Percentiles rank a stretch among this genome's conserved stretches.
Conservation (phyloP, 2,797 vertebrate genomes). For the Bradypus variegatus region DNA sequence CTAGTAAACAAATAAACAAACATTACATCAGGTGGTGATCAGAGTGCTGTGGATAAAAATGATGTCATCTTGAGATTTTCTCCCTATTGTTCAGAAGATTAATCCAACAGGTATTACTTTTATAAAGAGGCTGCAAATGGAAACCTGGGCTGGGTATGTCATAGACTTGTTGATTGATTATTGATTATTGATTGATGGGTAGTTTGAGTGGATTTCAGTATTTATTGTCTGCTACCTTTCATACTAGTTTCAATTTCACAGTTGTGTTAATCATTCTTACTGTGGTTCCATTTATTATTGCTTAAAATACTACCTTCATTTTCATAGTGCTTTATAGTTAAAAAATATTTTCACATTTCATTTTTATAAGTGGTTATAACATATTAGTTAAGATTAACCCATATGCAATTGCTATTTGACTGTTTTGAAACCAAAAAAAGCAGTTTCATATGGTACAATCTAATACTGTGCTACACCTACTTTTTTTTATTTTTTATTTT, state of each 20-base stretch:
- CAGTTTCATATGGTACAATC: no score
- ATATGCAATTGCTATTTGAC: no score
- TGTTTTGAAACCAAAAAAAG: no score
- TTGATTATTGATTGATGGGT: not conserved
- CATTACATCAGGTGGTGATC: not conserved
- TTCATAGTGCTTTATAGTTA: not conserved
- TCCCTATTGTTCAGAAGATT: not conserved
- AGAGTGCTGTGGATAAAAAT: not conserved
- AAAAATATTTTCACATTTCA: not conserved
- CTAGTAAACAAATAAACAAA: no score
- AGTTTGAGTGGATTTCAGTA: not conserved
- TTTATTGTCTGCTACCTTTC: conserved; percentile 18
- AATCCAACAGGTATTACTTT: not conserved
- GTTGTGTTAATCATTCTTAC: not conserved
- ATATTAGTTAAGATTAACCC: no score
- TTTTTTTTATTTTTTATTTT: no score
- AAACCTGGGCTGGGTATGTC: not conserved
- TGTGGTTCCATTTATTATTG: not conserved
- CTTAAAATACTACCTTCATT: not conserved
- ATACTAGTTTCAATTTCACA: not conserved
- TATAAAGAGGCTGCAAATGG: not conserved
- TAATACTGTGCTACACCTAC: no score
- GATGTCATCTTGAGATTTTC: not conserved
- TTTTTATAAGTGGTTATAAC: no score
- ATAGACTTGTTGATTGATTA: not conserved